phyloP scores from a whole-genome alignment of 2,888 invertebrate species.

The Philhelius pedissequus region DNA sequence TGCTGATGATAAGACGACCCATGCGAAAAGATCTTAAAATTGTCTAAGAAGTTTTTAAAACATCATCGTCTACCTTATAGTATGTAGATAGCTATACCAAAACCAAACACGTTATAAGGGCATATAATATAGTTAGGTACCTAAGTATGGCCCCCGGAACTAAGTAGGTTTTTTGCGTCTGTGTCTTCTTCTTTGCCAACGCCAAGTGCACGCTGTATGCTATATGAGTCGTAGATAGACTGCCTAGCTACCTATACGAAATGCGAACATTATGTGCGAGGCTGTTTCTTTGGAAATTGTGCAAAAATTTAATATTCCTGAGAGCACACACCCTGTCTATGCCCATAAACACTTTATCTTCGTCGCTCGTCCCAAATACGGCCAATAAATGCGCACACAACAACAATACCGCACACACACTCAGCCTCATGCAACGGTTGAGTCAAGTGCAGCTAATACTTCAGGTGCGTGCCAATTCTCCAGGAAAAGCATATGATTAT shows the following conservation, averaged over 20 bases:
- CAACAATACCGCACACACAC: neutral
- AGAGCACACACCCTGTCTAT: conserved; percentile 53
- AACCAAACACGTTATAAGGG: no score
- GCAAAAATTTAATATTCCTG: conserved; percentile 53
- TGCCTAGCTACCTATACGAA: no score
- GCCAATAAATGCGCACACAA: conserved; percentile 22
- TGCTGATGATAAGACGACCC: neutral
- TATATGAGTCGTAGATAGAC: neutral
- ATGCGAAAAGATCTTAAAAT: conserved; percentile 30
- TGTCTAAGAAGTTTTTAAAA: conserved; percentile 40
- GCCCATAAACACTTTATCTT: conserved; percentile 64
- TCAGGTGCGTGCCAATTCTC: conserved; percentile 64
- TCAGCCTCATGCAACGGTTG: conserved; percentile 1
- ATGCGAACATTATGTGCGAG: neutral
- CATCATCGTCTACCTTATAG: neutral
- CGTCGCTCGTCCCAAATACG: conserved; percentile 44
- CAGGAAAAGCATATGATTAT: conserved; percentile 23
- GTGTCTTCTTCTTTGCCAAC: neutral
- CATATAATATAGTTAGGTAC: no score
- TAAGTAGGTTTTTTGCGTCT: neutral
- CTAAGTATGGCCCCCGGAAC: conserved; percentile 35
- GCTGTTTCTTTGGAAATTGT: conserved; percentile 36
- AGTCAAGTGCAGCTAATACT: conserved; percentile 63
- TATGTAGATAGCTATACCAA: neutral
- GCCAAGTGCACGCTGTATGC: conserved; percentile 14